These are phyloP conservation scores for Onychostruthus taczanowskii DNA, from an alignment of 2,113 vertebrate species.

Conservation along the genomic window DNA sequence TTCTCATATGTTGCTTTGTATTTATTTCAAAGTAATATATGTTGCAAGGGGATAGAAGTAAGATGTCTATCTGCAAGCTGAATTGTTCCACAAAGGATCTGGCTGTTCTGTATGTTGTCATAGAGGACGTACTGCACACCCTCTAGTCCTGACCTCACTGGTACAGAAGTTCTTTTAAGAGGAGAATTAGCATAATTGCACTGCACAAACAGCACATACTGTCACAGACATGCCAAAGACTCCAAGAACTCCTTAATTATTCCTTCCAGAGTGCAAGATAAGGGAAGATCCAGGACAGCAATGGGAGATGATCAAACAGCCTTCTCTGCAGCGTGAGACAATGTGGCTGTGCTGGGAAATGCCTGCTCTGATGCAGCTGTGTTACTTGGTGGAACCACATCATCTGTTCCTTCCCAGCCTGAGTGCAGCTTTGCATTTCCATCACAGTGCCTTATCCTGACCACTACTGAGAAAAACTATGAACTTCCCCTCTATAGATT, in stretches of 20 bases:
- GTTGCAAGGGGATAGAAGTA: background rate
- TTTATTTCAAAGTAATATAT: background rate
- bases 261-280: background rate
- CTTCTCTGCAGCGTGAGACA: background rate
- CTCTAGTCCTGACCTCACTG: background rate
- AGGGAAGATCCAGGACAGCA: background rate
- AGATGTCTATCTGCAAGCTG: background rate
- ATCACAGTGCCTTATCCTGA: background rate
- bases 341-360: background rate
- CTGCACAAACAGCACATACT: background rate
- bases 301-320: background rate
- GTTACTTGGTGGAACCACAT: background rate
- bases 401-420: background rate
- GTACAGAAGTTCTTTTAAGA: background rate
- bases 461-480: slow-evolving; percentile 17
- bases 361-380: background rate
- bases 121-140: background rate
- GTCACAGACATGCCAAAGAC: background rate
- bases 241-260: background rate
- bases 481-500: slow-evolving; percentile 16
- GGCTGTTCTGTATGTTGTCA: background rate
- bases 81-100: background rate
- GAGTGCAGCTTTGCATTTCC: background rate
- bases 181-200: background rate
- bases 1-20: background rate